Evolutionary conservation across 2,113 vertebrate species (phyloP).

Genomic region (Centropus bengalensis): DNA sequence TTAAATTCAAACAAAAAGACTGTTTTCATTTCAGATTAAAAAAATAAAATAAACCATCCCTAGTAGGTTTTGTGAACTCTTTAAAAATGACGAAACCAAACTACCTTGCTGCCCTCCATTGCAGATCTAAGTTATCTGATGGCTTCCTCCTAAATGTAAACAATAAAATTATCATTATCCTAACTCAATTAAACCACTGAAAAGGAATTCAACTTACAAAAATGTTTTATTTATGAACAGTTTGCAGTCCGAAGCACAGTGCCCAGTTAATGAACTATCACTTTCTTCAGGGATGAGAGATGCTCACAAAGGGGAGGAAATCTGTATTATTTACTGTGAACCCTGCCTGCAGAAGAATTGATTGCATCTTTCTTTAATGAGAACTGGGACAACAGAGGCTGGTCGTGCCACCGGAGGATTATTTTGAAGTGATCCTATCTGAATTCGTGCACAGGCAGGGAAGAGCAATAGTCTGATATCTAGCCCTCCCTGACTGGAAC

Average conservation of each 20-base stretch:
- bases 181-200: conserved; percentile 27
- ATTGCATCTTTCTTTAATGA: conserved; percentile 44
- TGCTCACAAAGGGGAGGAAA: conserved; percentile 5
- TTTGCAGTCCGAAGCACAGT: conserved; percentile 24
- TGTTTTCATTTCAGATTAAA: conserved; percentile 58
- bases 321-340: background rate
- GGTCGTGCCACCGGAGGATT: conserved; percentile 14
- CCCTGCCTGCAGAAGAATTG: conserved; percentile 8
- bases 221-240: conserved; percentile 61
- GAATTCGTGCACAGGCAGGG: background rate
- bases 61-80: conserved; percentile 19
- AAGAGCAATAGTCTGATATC: background rate
- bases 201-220: conserved; percentile 1
- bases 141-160: background rate
- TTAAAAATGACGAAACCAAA: conserved; percentile 4
- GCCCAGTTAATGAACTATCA: conserved; percentile 40
- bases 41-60: conserved; percentile 28
- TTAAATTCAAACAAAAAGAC: conserved; percentile 62
- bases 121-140: background rate
- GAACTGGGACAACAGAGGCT: conserved; percentile 15
- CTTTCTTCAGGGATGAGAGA: conserved; percentile 39
- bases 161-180: conserved; percentile 25
- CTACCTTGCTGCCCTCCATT: background rate
- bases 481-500: background rate
- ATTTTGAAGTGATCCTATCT: background rate